phyloP scores from a whole-genome alignment of 2,797 vertebrate genomes.

The Cetoscarus ocellatus region DNA sequence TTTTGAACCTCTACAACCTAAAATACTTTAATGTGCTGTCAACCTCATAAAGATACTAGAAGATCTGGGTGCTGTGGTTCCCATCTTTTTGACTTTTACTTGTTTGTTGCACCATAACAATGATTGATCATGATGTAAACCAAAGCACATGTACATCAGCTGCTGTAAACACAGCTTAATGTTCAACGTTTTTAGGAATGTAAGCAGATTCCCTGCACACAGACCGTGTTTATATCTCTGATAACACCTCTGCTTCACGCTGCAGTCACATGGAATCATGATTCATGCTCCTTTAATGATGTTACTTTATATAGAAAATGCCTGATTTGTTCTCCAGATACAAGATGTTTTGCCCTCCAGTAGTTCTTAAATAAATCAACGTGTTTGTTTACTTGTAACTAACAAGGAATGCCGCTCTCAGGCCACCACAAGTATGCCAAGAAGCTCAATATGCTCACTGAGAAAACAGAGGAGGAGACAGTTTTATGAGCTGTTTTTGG shows the following conservation, averaged over 20 bases:
- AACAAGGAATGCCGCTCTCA: constrained; percentile 42
- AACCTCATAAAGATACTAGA: too few relatives aligned
- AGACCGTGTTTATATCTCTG: not conserved
- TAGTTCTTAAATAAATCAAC: constrained; percentile 7
- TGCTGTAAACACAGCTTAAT: not conserved
- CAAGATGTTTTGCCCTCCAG: constrained; percentile 11
- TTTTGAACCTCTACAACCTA: too few relatives aligned
- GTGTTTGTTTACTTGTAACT: constrained; percentile 51
- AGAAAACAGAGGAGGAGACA: constrained; percentile 49
- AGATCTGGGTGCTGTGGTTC: too few relatives aligned
- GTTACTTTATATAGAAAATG: not conserved
- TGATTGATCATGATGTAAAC: not conserved
- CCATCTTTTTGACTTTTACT: not conserved
- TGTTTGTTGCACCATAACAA: not conserved
- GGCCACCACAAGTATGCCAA: constrained; percentile 57
- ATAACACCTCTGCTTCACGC: not conserved
- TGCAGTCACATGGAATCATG: not conserved
- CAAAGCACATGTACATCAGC: not conserved
- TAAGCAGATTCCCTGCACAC: not conserved
- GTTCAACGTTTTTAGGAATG: constrained; percentile 6
- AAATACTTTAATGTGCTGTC: too few relatives aligned
- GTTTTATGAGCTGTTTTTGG: constrained; percentile 73
- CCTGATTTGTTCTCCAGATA: not conserved
- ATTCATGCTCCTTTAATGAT: not conserved
- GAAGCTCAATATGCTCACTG: constrained; percentile 26